Evolutionary conservation across 2,113 vertebrate genomes (phyloP).

Genomic region (Caranx ignobilis): DNA sequence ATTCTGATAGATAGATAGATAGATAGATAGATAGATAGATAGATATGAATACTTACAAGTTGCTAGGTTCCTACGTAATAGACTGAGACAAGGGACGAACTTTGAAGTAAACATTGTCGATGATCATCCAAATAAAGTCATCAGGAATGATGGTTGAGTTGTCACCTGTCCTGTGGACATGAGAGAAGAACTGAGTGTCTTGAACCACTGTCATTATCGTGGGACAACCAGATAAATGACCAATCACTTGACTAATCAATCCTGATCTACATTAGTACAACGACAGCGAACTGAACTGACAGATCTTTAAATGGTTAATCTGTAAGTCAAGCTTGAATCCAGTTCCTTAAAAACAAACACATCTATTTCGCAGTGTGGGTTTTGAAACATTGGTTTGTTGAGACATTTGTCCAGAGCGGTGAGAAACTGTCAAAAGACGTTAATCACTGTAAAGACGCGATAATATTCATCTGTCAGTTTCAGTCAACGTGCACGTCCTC

Average conservation of each 20-base stretch:
- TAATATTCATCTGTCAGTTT: not conserved
- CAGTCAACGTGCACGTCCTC: not conserved
- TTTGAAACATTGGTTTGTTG: not conserved
- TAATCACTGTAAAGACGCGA: too few relatives aligned
- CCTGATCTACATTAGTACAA: too few relatives aligned
- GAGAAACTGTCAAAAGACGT: too few relatives aligned
- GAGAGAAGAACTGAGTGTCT: not conserved
- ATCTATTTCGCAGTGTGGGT: not conserved
- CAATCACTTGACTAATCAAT: too few relatives aligned
- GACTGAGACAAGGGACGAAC: constrained; percentile 62
- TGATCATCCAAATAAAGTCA: constrained; percentile 56
- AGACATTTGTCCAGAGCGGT: too few relatives aligned
- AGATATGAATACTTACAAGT: constrained; percentile 66
- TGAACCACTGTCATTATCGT: not conserved
- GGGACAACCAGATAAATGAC: too few relatives aligned
- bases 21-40: not conserved
- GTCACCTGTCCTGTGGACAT: constrained; percentile 45
- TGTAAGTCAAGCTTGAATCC: too few relatives aligned
- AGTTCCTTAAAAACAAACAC: not conserved
- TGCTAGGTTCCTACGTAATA: constrained; percentile 58
- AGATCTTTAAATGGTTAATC: too few relatives aligned
- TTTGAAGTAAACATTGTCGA: constrained; percentile 78
- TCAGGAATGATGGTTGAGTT: constrained; percentile 28
- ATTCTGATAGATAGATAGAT: not conserved
- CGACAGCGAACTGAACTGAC: too few relatives aligned